phyloP scores from a whole-genome alignment of 2,888 invertebrate species.

The Ametastegia equiseti region DNA sequence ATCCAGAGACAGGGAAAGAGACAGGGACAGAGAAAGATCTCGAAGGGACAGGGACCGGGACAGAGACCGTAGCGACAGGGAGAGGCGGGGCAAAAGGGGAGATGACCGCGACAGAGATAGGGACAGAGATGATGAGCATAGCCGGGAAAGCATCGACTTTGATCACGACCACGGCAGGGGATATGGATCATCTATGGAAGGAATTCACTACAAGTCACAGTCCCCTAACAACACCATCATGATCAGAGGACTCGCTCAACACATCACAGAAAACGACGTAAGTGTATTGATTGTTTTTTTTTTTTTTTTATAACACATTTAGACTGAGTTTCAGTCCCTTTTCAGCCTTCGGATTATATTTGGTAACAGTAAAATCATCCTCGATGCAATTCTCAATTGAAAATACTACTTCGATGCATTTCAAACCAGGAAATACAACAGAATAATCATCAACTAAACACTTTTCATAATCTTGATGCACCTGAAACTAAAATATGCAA shows the following conservation, averaged over 20 bases:
- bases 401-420: no score
- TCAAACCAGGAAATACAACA: no score
- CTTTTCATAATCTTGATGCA: background rate
- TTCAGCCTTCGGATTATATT: no score
- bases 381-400: no score
- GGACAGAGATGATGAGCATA: constrained; percentile 72
- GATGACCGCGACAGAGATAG: constrained; percentile 67
- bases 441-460: no score
- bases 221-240: constrained; percentile 85
- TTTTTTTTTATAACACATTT: no score
- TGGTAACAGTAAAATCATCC: no score
- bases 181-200: constrained; percentile 72
- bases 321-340: no score
- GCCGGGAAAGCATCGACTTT: constrained; percentile 71
- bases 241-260: constrained; percentile 85
- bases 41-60: constrained; percentile 62
- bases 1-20: constrained; percentile 60
- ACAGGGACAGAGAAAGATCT: constrained; percentile 60
- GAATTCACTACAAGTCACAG: constrained; percentile 78
- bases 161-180: constrained; percentile 71
- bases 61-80: constrained; percentile 61
- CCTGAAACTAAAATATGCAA: no score
- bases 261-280: constrained; percentile 88
- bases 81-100: constrained; percentile 60
- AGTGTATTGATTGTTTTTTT: constrained; percentile 63